Evolutionary conservation across 2,797 vertebrate species (phyloP).

Genomic region (Margarornis squamiger): DNA sequence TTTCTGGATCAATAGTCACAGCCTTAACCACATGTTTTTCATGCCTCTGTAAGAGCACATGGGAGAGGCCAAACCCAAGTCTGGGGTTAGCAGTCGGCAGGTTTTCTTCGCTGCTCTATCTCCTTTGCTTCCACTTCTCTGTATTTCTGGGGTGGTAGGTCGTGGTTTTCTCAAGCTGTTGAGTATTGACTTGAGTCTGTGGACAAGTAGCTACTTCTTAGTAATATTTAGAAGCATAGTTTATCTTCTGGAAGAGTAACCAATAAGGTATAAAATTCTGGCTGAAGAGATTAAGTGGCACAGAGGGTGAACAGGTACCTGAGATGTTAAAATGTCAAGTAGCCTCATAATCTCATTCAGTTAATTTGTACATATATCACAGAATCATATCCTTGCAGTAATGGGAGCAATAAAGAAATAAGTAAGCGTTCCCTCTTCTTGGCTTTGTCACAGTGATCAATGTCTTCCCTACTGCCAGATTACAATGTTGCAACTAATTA

Average conservation of each 20-base stretch:
- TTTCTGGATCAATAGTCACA: background rate
- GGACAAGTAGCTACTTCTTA: background rate
- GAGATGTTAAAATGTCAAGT: background rate
- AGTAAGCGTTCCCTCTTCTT: background rate
- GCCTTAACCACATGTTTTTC: background rate
- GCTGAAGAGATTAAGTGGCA: background rate
- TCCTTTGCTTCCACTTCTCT: background rate
- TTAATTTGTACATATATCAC: background rate
- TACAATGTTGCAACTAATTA: background rate
- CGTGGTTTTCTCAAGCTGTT: background rate
- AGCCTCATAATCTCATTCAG: background rate
- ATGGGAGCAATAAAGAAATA: background rate
- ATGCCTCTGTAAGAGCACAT: background rate
- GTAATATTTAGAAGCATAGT: background rate
- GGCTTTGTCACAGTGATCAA: background rate
- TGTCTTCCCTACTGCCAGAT: background rate
- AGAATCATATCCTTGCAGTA: background rate
- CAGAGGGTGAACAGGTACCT: background rate
- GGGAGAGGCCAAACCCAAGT: background rate
- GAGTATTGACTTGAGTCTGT: background rate
- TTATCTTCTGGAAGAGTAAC: background rate
- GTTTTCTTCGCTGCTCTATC: background rate
- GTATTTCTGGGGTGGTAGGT: background rate
- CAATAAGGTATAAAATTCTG: background rate
- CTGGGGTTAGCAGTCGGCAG: background rate